These are phyloP conservation scores for Tetranychus truncatus DNA, from an alignment of 2,888 invertebrate species.

Conservation along the genomic window DNA sequence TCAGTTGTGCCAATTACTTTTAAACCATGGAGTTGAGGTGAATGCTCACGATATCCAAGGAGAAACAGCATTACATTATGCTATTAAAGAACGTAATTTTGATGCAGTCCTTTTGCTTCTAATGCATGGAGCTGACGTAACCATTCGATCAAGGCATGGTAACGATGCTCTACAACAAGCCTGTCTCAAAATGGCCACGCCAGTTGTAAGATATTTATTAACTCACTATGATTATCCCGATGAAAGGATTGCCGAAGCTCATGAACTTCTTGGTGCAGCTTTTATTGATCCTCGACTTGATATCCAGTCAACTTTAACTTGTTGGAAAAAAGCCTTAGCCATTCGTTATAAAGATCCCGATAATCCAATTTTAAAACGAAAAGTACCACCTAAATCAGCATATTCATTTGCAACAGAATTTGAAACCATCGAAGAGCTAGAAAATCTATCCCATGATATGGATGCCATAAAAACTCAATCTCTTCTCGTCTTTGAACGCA, in stretches of 20 bases:
- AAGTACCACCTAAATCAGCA: slow-evolving; percentile 41
- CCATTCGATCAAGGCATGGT: slow-evolving; percentile 49
- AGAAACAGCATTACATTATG: slow-evolving; percentile 80
- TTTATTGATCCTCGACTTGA: slow-evolving; percentile 71
- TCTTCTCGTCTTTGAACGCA: slow-evolving; percentile 64
- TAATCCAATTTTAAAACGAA: slow-evolving; percentile 30
- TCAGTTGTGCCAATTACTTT: slow-evolving; percentile 55
- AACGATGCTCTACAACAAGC: slow-evolving; percentile 77
- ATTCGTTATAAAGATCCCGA: slow-evolving; percentile 36
- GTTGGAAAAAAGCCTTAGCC: slow-evolving; percentile 62
- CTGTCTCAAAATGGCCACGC: slow-evolving; percentile 47
- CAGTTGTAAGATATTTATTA: slow-evolving; percentile 44
- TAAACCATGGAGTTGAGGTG: slow-evolving; percentile 58
- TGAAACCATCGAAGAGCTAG: slow-evolving; percentile 48
- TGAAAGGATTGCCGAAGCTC: slow-evolving; percentile 58
- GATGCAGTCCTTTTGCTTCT: slow-evolving; percentile 65
- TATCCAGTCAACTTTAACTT: slow-evolving; percentile 45
- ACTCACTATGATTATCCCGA: slow-evolving; percentile 43
- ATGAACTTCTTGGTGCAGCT: slow-evolving; percentile 69
- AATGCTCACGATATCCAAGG: slow-evolving; percentile 73
- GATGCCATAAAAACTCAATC: slow-evolving; percentile 72
- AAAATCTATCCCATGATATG: slow-evolving; percentile 51
- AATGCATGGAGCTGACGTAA: slow-evolving; percentile 51
- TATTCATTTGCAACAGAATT: slow-evolving; percentile 57
- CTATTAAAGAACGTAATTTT: slow-evolving; percentile 49